Evolutionary conservation across 2,797 vertebrate genomes (phyloP).

Genomic region (Australoheros facetus): DNA sequence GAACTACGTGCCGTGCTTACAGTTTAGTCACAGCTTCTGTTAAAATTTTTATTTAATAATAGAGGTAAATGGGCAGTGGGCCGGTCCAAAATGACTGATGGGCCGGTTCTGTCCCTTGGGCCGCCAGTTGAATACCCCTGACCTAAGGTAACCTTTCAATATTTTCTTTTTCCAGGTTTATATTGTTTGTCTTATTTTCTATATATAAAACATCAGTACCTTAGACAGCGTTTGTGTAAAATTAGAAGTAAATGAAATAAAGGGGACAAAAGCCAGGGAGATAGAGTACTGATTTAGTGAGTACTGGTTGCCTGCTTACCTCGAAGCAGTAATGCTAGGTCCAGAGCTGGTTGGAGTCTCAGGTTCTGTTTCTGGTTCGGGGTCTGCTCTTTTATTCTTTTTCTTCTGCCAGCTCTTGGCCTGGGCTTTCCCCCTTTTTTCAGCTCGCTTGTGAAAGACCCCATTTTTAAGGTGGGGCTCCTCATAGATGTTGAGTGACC

Average conservation of each 20-base stretch:
- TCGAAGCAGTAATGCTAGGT: constrained; percentile 93
- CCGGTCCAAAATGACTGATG: too few relatives aligned
- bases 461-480: constrained; percentile 88
- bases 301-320: constrained; percentile 78
- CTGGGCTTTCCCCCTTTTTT: constrained; percentile 81
- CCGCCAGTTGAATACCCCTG: too few relatives aligned
- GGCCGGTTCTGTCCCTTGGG: too few relatives aligned
- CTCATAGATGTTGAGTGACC: constrained; percentile 92
- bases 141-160: not conserved
- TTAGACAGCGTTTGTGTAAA: not conserved
- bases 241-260: not conserved
- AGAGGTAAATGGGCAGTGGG: too few relatives aligned
- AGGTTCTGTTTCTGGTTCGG: constrained; percentile 79
- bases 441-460: constrained; percentile 85
- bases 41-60: too few relatives aligned
- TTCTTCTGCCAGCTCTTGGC: constrained; percentile 83
- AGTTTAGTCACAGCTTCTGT: too few relatives aligned
- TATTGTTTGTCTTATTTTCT: not conserved
- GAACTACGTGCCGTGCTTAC: too few relatives aligned
- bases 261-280: not conserved
- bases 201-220: not conserved
- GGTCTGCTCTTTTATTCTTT: constrained; percentile 83
- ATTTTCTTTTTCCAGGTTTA: not conserved
- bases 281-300: not conserved
- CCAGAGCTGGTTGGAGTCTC: constrained; percentile 84